Evolutionary conservation across 2,888 invertebrate genomes (phyloP), one percentile per base, ranked within the genome.

Genomic region (Neelides folsomi): DNA sequence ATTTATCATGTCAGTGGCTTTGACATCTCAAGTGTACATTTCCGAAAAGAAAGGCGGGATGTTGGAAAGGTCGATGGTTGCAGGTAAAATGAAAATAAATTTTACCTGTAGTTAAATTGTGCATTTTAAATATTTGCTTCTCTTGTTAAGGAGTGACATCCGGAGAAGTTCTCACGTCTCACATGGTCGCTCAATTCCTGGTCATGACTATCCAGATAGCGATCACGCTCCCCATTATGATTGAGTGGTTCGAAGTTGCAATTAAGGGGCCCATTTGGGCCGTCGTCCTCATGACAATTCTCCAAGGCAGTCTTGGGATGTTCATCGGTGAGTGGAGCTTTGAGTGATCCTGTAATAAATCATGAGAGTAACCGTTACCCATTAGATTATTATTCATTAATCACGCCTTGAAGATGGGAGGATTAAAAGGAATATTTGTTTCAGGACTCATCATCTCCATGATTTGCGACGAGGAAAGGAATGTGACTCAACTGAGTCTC

Each of bases 261-360:
- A 86, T 86, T 68, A 83, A 86, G 65, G 94, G 94, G 12, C 83
- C 87, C 51, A 79, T 92, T 47, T 75, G 81, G 48, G 82, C 82
- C 73, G 89, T 93, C 15, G 77, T 93, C 57, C 73, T 86, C 59
- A 73, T 93, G 20, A 88, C 90, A 1, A 76, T 93, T 62, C 74
- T 93, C 58, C 90, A 92, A 72, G 92, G 88, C 0, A 78, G 92
- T 36, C 89, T 90, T 70, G 94, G 93, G 63, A 93, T 94, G 92
- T 88, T 89, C 68, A 88, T 92, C 73, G 93, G 93, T 85, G 73
- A 73, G 75, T 68, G 7, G 27, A 27, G 27, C 7, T 27, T 27
- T 27, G 27, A 27, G 4, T 27, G 27, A 27, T 27, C 27, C 12
- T 12, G 12, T 16, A 42, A 42, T 15, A 42, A 42, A 42, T 18